These are phyloP conservation scores for Chromoteleia sp. DNA, from an alignment of 2,888 invertebrate genomes.

Conservation along the genomic window DNA sequence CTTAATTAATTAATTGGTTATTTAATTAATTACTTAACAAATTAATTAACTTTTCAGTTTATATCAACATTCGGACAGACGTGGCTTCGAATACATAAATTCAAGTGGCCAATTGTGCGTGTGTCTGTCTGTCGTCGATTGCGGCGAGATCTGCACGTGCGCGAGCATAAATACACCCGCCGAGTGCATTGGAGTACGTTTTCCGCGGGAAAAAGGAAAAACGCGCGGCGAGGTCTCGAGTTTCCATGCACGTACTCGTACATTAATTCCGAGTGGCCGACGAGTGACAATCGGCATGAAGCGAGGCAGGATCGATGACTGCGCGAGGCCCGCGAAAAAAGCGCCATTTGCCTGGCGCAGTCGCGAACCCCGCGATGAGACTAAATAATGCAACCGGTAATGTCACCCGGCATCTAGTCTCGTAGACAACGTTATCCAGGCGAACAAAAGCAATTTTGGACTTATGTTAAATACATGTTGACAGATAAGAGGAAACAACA, in stretches of 20 bases:
- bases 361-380: background rate
- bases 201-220: constrained; percentile 42
- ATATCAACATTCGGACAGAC: constrained; percentile 17
- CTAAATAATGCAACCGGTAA: constrained; percentile 27
- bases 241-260: constrained; percentile 58
- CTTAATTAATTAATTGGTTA: too few relatives aligned
- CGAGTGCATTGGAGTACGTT: constrained; percentile 36
- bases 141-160: constrained; percentile 57
- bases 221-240: too few relatives aligned
- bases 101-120: constrained; percentile 50
- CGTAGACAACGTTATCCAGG: constrained; percentile 23
- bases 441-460: constrained; percentile 65
- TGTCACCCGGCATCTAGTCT: constrained; percentile 4
- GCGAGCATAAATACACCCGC: constrained; percentile 50
- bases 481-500: constrained; percentile 62
- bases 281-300: background rate
- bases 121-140: constrained; percentile 45
- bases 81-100: constrained; percentile 54
- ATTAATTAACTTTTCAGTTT: too few relatives aligned
- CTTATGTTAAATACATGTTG: constrained; percentile 66
- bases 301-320: background rate
- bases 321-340: too few relatives aligned
- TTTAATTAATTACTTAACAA: too few relatives aligned
- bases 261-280: constrained; percentile 59
- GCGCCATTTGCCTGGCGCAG: too few relatives aligned